phyloP scores from a whole-genome alignment of 2,797 vertebrate species.

The Percopsis omiscomaycus region DNA sequence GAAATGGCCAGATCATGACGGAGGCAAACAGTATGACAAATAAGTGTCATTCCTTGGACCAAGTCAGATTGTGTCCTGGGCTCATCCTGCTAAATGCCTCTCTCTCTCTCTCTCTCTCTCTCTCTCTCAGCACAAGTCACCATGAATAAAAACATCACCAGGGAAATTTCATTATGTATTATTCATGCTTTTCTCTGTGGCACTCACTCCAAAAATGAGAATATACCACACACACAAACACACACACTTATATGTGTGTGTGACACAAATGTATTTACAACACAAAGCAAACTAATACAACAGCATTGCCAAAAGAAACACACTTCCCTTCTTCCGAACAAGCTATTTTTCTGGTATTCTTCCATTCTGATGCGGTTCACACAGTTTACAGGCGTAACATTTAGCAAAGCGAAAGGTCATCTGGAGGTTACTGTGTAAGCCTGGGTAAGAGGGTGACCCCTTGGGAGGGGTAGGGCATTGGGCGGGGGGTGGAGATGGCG shows the following conservation, averaged over 20 bases:
- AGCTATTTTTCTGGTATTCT: constrained; percentile 29
- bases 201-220: constrained; percentile 44
- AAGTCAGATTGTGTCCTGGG: not conserved
- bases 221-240: constrained; percentile 43
- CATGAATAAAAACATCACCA: constrained; percentile 50
- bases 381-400: constrained; percentile 70
- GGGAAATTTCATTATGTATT: constrained; percentile 59
- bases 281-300: constrained; percentile 35
- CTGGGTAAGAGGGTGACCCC: constrained; percentile 61
- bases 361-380: constrained; percentile 58
- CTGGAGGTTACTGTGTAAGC: constrained; percentile 75
- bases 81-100: not conserved
- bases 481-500: constrained; percentile 16
- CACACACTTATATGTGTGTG: constrained; percentile 49
- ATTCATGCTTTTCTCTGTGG: constrained; percentile 51
- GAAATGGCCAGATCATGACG: not conserved
- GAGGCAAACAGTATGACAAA: constrained; percentile 1
- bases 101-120: constrained; percentile 1
- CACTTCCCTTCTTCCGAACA: constrained; percentile 32
- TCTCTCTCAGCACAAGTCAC: constrained; percentile 12
- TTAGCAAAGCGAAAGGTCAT: constrained; percentile 72
- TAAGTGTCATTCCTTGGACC: constrained; percentile 1
- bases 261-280: constrained; percentile 64
- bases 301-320: constrained; percentile 42
- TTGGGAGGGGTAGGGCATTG: constrained; percentile 41